These are phyloP conservation scores for Distichodus sexfasciatus DNA, from an alignment of 2,797 vertebrate genomes.

Conservation along the genomic window DNA sequence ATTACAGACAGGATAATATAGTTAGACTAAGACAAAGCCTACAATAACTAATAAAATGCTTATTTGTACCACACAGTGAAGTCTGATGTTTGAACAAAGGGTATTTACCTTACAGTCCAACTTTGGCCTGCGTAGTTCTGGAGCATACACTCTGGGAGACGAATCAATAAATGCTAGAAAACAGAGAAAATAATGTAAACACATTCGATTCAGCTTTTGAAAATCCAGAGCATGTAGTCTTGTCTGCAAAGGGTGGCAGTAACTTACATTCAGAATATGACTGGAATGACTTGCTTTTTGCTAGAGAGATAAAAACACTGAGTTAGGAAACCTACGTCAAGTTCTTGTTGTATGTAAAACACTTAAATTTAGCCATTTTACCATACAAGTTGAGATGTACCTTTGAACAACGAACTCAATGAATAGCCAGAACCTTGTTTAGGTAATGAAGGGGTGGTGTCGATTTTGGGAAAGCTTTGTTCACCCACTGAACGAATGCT, in stretches of 20 bases:
- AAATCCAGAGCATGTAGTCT: neutral
- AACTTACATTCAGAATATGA: conserved; percentile 83
- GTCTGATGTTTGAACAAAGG: neutral
- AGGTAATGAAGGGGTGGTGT: conserved; percentile 67
- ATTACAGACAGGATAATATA: neutral
- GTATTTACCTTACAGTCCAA: conserved; percentile 85
- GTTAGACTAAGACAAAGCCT: neutral
- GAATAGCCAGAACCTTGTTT: conserved; percentile 85
- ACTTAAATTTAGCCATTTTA: neutral
- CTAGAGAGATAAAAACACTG: conserved; percentile 61
- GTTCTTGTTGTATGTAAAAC: too few species aligned
- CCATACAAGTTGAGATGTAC: conserved; percentile 55
- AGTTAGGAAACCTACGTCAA: neutral
- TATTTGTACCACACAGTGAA: neutral
- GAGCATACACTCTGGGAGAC: conserved; percentile 78
- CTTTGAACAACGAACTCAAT: conserved; percentile 91
- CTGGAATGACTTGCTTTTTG: conserved; percentile 79
- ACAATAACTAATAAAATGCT: neutral
- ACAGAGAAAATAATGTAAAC: conserved; percentile 12
- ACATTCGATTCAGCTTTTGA: neutral
- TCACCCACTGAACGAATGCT: conserved; percentile 69
- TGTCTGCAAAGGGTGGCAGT: neutral
- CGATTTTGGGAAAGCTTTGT: conserved; percentile 73
- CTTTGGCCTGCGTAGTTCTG: conserved; percentile 86
- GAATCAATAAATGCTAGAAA: conserved; percentile 76